phyloP scores from a whole-genome alignment of 1,140 invertebrate species.

The Manduca sexta region DNA sequence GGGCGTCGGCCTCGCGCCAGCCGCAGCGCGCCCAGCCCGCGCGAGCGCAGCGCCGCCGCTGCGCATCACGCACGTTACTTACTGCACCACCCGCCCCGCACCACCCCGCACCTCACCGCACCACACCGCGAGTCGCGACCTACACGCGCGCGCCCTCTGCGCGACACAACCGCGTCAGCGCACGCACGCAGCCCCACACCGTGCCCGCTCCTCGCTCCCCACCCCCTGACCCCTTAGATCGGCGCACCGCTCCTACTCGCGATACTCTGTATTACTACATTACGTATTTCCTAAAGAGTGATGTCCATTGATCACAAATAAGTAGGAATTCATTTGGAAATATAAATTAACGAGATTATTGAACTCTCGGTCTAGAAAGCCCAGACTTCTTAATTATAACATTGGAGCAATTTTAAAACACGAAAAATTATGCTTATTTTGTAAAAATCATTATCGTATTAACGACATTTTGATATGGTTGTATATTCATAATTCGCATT shows the following conservation, averaged over 20 bases:
- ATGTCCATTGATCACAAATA: too few species aligned
- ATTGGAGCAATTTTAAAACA: too few species aligned
- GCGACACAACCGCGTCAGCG: constrained; percentile 58
- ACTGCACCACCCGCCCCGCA: constrained; percentile 16
- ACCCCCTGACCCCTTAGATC: constrained; percentile 45
- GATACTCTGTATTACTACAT: neutral
- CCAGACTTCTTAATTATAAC: too few species aligned
- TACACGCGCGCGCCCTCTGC: constrained; percentile 70
- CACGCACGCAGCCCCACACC: constrained; percentile 19
- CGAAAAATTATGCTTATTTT: too few species aligned
- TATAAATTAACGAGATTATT: too few species aligned
- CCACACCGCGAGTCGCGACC: constrained; percentile 10
- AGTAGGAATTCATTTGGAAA: too few species aligned
- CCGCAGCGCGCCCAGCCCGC: constrained; percentile 65
- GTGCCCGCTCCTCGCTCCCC: constrained; percentile 28
- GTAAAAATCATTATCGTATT: too few species aligned
- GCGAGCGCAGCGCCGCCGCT: constrained; percentile 67
- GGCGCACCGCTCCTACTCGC: constrained; percentile 2
- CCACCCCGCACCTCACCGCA: neutral
- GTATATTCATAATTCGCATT: neutral
- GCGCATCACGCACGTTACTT: constrained; percentile 73
- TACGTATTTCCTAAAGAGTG: too few species aligned
- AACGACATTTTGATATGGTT: neutral
- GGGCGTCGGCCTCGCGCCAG: constrained; percentile 71
- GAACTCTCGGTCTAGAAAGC: too few species aligned